Base-by-base conservation (phyloP, 2,888 invertebrate genomes). In the Drosophila meridionalis region DNA sequence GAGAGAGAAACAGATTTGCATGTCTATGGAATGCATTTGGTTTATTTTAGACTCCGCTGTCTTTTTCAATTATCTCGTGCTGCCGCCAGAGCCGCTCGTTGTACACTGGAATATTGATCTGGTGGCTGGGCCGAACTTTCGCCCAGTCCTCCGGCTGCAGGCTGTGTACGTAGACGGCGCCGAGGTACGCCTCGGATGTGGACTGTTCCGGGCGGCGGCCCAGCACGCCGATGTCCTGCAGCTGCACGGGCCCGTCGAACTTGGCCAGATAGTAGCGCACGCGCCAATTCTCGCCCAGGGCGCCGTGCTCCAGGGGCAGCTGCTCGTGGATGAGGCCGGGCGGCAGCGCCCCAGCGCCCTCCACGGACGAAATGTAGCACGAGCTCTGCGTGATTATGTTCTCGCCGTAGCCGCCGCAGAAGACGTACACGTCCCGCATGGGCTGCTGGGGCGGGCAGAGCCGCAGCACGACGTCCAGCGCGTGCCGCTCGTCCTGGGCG, bases 171-270 rank as follows among this genome's bases (percentile, higher is more conserved):
- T 88, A 92, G 32, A 92, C 70, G 43, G 92, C 92, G 5, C 92
- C 92, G 26, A 92, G 63, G 36, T 87, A 80, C 0, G 90, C 89
- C 3, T 57, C 61, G 14, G 82, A 73, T 1, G 57, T 57, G 4
- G 66, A 60, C 0, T 53, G 3, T 11, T 65, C 63, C 0, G 68
- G 45, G 1, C 73, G 73, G 0, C 86, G 83, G 53, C 87, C 90
- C n/a, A 89, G 75, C 0, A 92, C 63, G 0, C 92, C 93, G 32
- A 93, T 89, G 72, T 93, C 93, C 62, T 85, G 78, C 0, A 93
- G 77, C 4, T 76, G 68, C 4, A 92, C 80, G 9, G 82, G 71
- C 28, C 82, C 87, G 70, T 90, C 87, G 63, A 92, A 92, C 6
- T 77, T 80, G 4, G 80, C 58, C 4, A 92, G 71, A 74, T 91